Evolutionary conservation across 92 coral and sea anemone species (phyloP), one percentile per base, ranked within the genome.

Genomic region (Porites divaricata): DNA sequence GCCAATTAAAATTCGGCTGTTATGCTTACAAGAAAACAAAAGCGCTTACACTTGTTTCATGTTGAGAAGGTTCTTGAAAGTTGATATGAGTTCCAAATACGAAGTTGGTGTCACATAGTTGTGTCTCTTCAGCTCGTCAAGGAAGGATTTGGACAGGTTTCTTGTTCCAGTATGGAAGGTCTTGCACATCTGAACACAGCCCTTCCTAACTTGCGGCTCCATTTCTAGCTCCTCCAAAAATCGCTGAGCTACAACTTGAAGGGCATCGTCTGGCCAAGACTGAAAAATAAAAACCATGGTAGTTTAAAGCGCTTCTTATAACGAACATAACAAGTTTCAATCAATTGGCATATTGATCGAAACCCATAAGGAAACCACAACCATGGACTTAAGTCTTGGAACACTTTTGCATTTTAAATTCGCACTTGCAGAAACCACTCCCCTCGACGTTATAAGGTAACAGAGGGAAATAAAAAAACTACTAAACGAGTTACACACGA

Each of bases 91-190:
- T 78, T 95, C 99, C 76, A 97, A 89, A 77, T 97, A 97, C 22
- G 99, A 97, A 52, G 99, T 97, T 4, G 99, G 99, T n/a, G 99
- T 97, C 80, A 97, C 99, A 85, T 96, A 94, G 86, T 96, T 96
- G 84, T 96, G 99, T 54, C 99, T 91, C 72, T 96, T 96, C 79
- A 96, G 92, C 59, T 96, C 98, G 81, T 93, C 93, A 35, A 88
- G 91, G 87, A 90, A 96, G 63, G 74, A 85, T 68, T 84, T 81
- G 11, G 99, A 96, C 75, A 96, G 80, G 1, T 93, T 92, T 52
- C 99, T 91, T 11, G 99, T 96, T 20, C 95, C 92, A 75, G 98
- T 96, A 87, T 96, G 99, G 89, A 94, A 95, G 10, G 73, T 89
- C 93, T 95, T 92, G 85, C 99, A 96, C 99, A 96, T 96, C 66